Evolutionary conservation across 2,888 invertebrate species (phyloP).

Genomic region (Coenonympha glycerion): DNA sequence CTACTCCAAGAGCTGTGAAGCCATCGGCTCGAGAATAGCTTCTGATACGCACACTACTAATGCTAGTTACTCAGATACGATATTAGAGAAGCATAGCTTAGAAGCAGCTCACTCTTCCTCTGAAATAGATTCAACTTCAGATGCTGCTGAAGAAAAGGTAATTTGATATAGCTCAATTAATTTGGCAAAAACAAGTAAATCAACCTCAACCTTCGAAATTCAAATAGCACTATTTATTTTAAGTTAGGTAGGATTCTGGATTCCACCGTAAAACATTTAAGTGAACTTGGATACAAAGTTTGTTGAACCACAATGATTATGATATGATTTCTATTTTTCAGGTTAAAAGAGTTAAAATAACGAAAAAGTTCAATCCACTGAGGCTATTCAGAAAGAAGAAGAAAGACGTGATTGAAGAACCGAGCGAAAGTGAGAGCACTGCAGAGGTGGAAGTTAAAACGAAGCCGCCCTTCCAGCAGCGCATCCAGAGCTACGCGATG

Average conservation of each 20-base stretch:
- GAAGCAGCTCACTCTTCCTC: conserved; percentile 42
- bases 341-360: conserved; percentile 44
- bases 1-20: conserved; percentile 65
- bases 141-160: conserved; percentile 39
- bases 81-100: conserved; percentile 51
- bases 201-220: no score
- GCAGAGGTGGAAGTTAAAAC: conserved; percentile 39
- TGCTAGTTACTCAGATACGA: conserved; percentile 55
- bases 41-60: conserved; percentile 41
- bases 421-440: conserved; percentile 48
- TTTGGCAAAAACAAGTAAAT: no score
- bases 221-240: no score
- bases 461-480: conserved; percentile 46
- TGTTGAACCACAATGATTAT: no score
- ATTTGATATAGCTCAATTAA: no score
- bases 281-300: no score
- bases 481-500: conserved; percentile 53
- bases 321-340: no score
- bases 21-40: conserved; percentile 45
- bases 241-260: no score
- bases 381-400: conserved; percentile 53
- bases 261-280: no score
- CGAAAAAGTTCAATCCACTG: conserved; percentile 46
- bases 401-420: conserved; percentile 49
- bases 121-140: conserved; percentile 43